Conservation (phyloP, 2,888 invertebrate genomes). For the Rhopalosiphum nymphaeae region DNA sequence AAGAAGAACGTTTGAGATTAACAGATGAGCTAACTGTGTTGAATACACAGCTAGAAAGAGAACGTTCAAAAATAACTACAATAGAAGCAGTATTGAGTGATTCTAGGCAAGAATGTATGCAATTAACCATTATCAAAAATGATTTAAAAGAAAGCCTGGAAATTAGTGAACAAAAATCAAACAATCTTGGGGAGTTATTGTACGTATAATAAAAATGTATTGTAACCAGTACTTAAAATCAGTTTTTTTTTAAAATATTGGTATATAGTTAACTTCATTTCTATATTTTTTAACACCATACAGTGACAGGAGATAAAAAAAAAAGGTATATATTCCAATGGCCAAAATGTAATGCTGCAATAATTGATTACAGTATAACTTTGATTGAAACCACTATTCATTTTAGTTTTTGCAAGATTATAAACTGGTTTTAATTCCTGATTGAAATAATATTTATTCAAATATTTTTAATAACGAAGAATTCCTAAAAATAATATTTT, state of each 20-base stretch:
- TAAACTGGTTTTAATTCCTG: background rate
- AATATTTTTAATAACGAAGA: background rate
- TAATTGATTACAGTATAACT: background rate
- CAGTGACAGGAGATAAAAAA: background rate
- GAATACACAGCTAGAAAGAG: conserved; percentile 70
- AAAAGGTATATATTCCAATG: background rate
- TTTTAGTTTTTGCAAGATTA: background rate
- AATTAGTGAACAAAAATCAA: conserved; percentile 37
- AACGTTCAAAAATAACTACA: conserved; percentile 69
- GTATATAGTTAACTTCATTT: background rate
- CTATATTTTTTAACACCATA: background rate
- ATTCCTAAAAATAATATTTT: background rate
- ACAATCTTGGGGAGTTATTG: conserved; percentile 37
- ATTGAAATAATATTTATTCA: background rate
- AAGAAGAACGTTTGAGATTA: conserved; percentile 71
- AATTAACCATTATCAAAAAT: conserved; percentile 76
- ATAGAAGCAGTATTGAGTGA: conserved; percentile 74
- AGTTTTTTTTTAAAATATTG: background rate
- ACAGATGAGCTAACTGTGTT: conserved; percentile 19
- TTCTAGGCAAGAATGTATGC: conserved; percentile 76
- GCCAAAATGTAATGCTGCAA: background rate
- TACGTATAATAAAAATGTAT: conserved; percentile 9
- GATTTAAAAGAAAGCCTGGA: conserved; percentile 73
- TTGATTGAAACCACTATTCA: background rate
- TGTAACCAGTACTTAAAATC: background rate